Conservation (phyloP, 2,888 invertebrate genomes). For the Onchidella celtica region DNA sequence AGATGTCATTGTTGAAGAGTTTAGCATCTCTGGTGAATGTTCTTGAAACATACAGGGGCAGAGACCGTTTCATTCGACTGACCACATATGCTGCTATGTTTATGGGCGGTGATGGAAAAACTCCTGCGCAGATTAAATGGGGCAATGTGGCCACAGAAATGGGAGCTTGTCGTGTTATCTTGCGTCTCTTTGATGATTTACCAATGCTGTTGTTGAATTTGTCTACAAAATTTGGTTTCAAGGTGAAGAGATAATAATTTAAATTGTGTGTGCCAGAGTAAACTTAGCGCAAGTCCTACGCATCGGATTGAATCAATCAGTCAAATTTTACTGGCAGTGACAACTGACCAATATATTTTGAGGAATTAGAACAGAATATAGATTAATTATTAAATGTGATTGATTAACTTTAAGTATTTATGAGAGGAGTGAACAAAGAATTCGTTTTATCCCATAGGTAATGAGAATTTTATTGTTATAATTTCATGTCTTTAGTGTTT, state of each 20-base stretch:
- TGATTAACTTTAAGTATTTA: too few relatives aligned
- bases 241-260: conserved; percentile 79
- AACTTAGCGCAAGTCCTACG: too few relatives aligned
- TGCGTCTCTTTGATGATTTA: conserved; percentile 91
- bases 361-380: too few relatives aligned
- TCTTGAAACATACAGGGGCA: conserved; percentile 89
- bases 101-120: conserved; percentile 77
- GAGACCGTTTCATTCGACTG: conserved; percentile 90
- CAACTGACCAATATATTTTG: too few relatives aligned
- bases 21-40: conserved; percentile 47
- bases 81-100: conserved; percentile 89
- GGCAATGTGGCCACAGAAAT: conserved; percentile 63
- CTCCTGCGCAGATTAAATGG: conserved; percentile 58
- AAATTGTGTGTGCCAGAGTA: background rate
- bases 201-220: conserved; percentile 89
- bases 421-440: background rate
- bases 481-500: too few relatives aligned
- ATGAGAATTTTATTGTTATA: background rate
- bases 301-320: too few relatives aligned
- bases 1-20: conserved; percentile 7
- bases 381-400: too few relatives aligned
- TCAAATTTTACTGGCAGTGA: too few relatives aligned
- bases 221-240: conserved; percentile 86
- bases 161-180: conserved; percentile 83
- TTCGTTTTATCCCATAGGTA: too few relatives aligned